Evolutionary conservation across 2,888 invertebrate species (phyloP).

Genomic region (Pedicia rivosa): DNA sequence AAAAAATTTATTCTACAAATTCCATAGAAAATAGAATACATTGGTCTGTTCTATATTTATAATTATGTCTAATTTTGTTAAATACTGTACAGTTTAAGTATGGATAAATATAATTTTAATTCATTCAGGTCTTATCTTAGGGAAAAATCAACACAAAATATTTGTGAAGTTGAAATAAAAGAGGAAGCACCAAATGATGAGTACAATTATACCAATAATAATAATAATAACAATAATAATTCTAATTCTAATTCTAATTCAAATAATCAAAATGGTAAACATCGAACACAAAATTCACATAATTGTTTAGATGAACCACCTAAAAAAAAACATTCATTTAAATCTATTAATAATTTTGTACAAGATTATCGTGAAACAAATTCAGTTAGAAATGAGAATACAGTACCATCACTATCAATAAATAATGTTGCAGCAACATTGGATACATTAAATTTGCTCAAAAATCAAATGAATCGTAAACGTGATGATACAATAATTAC

Average conservation of each 20-base stretch:
- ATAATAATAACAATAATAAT: conserved; percentile 11
- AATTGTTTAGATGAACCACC: too few relatives aligned
- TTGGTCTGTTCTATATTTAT: too few relatives aligned
- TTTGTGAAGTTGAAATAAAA: conserved; percentile 28
- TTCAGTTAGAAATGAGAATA: background rate
- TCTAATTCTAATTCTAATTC: background rate
- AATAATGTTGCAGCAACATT: conserved; percentile 29
- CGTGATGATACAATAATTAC: background rate
- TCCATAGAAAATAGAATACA: too few relatives aligned
- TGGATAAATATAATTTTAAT: too few relatives aligned
- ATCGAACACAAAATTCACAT: background rate
- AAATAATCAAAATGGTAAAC: background rate
- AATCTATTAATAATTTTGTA: background rate
- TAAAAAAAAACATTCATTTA: too few relatives aligned
- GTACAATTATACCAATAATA: conserved; percentile 20
- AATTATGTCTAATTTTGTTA: too few relatives aligned
- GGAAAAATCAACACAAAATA: conserved; percentile 14
- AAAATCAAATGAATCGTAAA: conserved; percentile 12
- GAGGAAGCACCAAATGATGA: conserved; percentile 25
- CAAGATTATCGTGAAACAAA: background rate
- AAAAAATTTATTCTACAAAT: too few relatives aligned
- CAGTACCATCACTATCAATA: conserved; percentile 21
- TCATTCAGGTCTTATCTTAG: conserved; percentile 16
- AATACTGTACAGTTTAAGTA: too few relatives aligned
- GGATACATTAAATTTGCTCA: conserved; percentile 27